phyloP scores from a whole-genome alignment of 2,888 invertebrate species.

The Drosophila nr. fundita region DNA sequence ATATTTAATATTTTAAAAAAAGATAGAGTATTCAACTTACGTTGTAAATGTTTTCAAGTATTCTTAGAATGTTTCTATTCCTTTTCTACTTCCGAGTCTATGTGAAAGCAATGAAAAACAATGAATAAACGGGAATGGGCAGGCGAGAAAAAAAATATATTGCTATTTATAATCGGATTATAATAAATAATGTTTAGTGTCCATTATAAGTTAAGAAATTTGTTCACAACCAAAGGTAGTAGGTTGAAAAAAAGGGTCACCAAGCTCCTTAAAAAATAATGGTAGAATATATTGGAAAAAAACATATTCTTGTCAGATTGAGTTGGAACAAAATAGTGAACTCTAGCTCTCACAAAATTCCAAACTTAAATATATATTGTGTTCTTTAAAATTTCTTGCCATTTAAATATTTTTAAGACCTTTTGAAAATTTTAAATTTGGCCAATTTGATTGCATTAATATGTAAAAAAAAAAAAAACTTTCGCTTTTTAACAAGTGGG shows the following conservation, averaged over 20 bases:
- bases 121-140: slow-evolving; percentile 41
- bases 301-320: not conserved
- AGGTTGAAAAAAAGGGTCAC: slow-evolving; percentile 59
- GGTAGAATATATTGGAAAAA: not conserved
- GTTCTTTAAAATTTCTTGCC: not conserved
- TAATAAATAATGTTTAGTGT: slow-evolving; percentile 72
- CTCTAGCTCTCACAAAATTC: not conserved
- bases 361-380: not conserved
- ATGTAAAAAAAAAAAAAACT: not conserved
- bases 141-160: slow-evolving; percentile 48
- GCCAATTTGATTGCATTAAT: slow-evolving; percentile 16
- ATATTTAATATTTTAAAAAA: not conserved
- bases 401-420: not conserved
- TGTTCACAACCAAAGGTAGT: slow-evolving; percentile 60
- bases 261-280: slow-evolving; percentile 14
- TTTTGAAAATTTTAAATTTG: slow-evolving; percentile 12
- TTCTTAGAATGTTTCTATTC: slow-evolving; percentile 27
- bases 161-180: slow-evolving; percentile 81
- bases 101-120: slow-evolving; percentile 48
- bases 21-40: slow-evolving; percentile 26
- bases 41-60: not conserved
- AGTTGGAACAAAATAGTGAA: not conserved
- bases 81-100: slow-evolving; percentile 26
- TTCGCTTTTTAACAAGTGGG: slow-evolving; percentile 13
- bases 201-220: slow-evolving; percentile 65